Evolutionary conservation across 2,113 vertebrate species (phyloP).

Genomic region (Gallinago undulata): DNA sequence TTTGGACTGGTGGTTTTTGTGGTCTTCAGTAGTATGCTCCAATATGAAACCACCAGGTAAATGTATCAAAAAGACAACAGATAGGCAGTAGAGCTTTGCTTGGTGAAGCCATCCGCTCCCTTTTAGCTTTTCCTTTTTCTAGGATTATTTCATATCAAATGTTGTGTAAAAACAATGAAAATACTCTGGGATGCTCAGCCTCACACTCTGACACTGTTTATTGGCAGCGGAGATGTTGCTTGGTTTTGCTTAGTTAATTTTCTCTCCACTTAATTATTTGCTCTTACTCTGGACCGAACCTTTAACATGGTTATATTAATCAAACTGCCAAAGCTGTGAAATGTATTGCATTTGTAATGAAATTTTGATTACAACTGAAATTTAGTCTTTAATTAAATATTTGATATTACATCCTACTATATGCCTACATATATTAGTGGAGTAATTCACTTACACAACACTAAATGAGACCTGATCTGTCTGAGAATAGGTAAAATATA

Average conservation of each 20-base stretch:
- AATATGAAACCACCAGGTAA: neutral
- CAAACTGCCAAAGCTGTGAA: neutral
- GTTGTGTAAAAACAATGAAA: neutral
- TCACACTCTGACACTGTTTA: neutral
- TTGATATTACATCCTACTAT: neutral
- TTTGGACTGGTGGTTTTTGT: neutral
- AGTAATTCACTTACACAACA: neutral
- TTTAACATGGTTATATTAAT: neutral
- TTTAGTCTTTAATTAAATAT: neutral
- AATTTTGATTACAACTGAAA: neutral
- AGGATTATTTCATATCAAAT: neutral
- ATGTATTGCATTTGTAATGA: neutral
- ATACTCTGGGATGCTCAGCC: neutral
- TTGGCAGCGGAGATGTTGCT: neutral
- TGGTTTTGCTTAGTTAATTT: neutral
- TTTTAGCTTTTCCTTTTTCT: neutral
- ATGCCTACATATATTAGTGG: neutral
- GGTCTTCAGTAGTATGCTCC: neutral
- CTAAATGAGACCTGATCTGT: neutral
- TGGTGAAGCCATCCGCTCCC: neutral
- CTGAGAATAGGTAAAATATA: neutral
- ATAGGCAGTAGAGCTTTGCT: neutral
- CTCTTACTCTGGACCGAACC: neutral
- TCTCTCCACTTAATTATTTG: neutral
- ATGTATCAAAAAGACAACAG: neutral